Percentiles rank a stretch among this genome's conserved stretches.
These are phyloP conservation scores for Pherbina coryleti DNA, from an alignment of 2,888 invertebrate species.

Conservation along the genomic window DNA sequence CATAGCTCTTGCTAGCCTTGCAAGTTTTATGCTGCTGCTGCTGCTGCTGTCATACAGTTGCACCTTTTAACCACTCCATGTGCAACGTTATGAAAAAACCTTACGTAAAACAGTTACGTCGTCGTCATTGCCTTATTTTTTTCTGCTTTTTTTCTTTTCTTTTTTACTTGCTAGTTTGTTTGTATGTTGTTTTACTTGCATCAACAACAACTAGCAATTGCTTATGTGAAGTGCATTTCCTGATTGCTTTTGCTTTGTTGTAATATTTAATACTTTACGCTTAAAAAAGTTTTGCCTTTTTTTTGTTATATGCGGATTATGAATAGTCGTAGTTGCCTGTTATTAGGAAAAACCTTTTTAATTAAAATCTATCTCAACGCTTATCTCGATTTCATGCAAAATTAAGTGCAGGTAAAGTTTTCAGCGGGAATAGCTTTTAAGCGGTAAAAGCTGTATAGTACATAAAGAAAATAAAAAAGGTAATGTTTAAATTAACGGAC, in stretches of 20 bases:
- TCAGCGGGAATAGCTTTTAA: too few species aligned
- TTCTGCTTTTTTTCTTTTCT: neutral
- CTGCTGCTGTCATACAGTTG: neutral
- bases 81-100: neutral
- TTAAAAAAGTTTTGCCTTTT: neutral
- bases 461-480: too few species aligned
- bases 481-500: too few species aligned
- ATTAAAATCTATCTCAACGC: too few species aligned
- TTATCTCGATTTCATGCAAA: too few species aligned
- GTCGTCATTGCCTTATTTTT: neutral
- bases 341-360: too few species aligned
- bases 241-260: neutral
- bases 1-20: neutral
- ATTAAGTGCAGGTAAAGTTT: too few species aligned
- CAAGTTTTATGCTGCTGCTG: neutral
- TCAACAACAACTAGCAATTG: neutral
- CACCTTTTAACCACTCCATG: neutral
- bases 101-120: slow-evolving; percentile 33
- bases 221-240: neutral
- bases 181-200: neutral
- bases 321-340: too few species aligned
- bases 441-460: too few species aligned
- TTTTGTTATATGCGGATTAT: too few species aligned
- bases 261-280: neutral
- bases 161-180: neutral